Evolutionary conservation across 2,888 invertebrate species (phyloP).

Genomic region (Chaitophorus viminalis): DNA sequence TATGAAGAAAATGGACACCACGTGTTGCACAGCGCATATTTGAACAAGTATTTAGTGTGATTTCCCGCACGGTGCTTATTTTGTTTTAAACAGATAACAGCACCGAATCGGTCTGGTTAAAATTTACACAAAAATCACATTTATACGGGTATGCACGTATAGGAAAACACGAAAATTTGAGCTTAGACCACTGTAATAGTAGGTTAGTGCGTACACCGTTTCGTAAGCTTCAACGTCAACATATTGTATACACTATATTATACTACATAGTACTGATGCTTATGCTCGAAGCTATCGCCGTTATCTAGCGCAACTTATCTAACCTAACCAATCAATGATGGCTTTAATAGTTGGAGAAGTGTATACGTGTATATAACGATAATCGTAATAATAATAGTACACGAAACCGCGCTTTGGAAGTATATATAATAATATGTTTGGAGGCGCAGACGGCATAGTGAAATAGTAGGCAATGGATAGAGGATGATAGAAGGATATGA

Average conservation of each 20-base stretch:
- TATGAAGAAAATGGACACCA: conserved; percentile 37
- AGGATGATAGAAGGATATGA: too few relatives aligned
- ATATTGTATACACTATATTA: too few relatives aligned
- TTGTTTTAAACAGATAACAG: neutral
- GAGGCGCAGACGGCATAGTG: too few relatives aligned
- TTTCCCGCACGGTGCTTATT: neutral
- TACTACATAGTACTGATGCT: too few relatives aligned
- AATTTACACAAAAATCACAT: too few relatives aligned
- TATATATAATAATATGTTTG: neutral
- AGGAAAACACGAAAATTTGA: too few relatives aligned
- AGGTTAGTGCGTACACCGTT: neutral
- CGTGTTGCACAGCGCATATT: conserved; percentile 49
- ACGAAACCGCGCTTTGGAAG: neutral
- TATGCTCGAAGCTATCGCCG: neutral
- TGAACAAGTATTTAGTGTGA: conserved; percentile 5
- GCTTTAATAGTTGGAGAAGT: neutral
- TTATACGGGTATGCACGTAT: too few relatives aligned
- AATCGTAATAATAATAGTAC: neutral
- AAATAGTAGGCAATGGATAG: too few relatives aligned
- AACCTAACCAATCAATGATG: neutral
- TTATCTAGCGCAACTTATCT: conserved; percentile 2
- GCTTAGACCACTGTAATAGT: too few relatives aligned
- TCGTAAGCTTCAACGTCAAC: neutral
- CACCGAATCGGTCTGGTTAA: too few relatives aligned
- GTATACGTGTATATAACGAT: neutral